Conservation (phyloP, 2,113 vertebrate genomes). For the Collichthys lucidus region DNA sequence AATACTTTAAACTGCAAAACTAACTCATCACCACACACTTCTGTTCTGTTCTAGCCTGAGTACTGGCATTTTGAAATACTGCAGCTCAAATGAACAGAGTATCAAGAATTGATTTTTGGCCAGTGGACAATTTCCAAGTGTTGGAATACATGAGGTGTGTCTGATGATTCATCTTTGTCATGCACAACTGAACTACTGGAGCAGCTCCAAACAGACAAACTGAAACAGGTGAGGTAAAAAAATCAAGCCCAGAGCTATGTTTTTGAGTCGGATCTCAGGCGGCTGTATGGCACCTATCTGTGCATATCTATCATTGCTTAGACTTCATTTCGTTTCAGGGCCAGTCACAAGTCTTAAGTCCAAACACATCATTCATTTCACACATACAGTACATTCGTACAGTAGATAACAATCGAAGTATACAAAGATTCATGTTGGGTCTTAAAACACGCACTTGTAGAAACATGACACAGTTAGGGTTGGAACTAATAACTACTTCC, state of each 20-base stretch:
- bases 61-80: background rate
- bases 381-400: slow-evolving; percentile 3
- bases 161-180: slow-evolving; percentile 46
- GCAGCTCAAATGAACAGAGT: slow-evolving; percentile 17
- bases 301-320: slow-evolving; percentile 42
- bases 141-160: slow-evolving; percentile 36
- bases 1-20: slow-evolving; percentile 23
- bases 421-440: background rate
- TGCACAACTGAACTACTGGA: slow-evolving; percentile 54
- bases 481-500: background rate
- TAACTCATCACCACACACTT: slow-evolving; percentile 26
- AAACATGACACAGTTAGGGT: background rate
- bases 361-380: slow-evolving; percentile 33
- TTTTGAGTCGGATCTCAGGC: slow-evolving; percentile 42
- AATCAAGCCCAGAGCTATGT: slow-evolving; percentile 41
- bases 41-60: slow-evolving; percentile 29
- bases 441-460: background rate
- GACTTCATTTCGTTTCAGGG: slow-evolving; percentile 40
- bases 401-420: background rate
- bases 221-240: slow-evolving; percentile 67
- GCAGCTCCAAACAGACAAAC: slow-evolving; percentile 51
- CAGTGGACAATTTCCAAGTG: slow-evolving; percentile 30
- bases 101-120: slow-evolving; percentile 20
- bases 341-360: slow-evolving; percentile 29
- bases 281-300: slow-evolving; percentile 35